Evolutionary conservation across 2,113 vertebrate genomes (phyloP).

Genomic region (Crotalus horridus): DNA sequence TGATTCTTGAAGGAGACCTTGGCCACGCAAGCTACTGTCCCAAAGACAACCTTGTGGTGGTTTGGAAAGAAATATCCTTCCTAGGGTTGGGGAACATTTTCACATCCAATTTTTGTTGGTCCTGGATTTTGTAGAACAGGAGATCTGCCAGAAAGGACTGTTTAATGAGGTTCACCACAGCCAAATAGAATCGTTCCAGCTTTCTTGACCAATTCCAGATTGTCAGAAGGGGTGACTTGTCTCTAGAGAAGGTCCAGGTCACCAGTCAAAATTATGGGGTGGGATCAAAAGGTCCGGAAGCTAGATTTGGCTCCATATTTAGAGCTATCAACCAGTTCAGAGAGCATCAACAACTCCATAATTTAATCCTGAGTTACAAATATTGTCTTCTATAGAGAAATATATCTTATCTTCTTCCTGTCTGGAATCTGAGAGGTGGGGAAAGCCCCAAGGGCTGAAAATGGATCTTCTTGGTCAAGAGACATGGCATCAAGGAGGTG

Average conservation of each 20-base stretch:
- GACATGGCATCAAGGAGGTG: no score
- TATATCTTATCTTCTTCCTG: neutral
- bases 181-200: conserved; percentile 15
- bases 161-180: conserved; percentile 30
- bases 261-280: neutral
- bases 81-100: conserved; percentile 37
- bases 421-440: neutral
- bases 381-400: neutral
- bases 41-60: conserved; percentile 21
- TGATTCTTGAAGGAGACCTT: conserved; percentile 30
- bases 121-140: conserved; percentile 26
- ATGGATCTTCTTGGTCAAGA: no score
- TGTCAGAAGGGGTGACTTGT: neutral
- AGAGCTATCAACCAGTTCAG: neutral
- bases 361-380: neutral
- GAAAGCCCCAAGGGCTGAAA: neutral
- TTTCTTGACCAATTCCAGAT: neutral
- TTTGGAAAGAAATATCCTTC: conserved; percentile 51
- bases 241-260: neutral
- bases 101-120: conserved; percentile 42
- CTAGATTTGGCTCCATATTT: neutral
- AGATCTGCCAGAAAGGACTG: conserved; percentile 41
- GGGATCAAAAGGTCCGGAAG: neutral
- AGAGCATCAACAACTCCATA: neutral
- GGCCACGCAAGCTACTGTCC: conserved; percentile 48